Base-by-base conservation (phyloP, 1,140 invertebrate species). In the Trypoxylus dichotomus region DNA sequence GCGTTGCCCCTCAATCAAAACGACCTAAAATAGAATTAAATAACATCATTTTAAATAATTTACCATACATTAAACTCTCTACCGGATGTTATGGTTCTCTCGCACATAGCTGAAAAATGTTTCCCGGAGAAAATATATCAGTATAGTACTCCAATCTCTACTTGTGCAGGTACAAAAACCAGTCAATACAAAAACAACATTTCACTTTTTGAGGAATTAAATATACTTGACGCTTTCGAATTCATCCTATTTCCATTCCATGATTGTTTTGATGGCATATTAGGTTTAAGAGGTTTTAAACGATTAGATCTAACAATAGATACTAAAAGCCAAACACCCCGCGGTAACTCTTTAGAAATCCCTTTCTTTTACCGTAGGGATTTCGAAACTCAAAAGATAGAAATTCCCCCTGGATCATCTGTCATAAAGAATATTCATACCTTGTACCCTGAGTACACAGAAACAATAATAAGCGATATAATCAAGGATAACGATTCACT, bases 191-290 rank as follows among this genome's bases (percentile, higher is more conserved):
- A 81, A 78, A 80, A 77, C 32, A 32, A 32, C 32, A 32, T 32
- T 32, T 32, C 32, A 32, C 32, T 32, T 32, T 32, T 32, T 32
- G 32, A 32, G 32, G 32, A n/a, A 32, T 32, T 32, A 32, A 32
- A 32, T 32, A 32, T 32, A 32, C 32, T 32, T 32, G 32, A 32
- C 32, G 32, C 32, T 32, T 32, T 32, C 32, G 3, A 77, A 75
- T 79, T 78, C 43, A 43, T 78, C 29, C 29, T 80, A 60, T 81
- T 74, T 60, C 71, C 78, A 58, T 82, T 81, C 58, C 80, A 82
- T 42, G 79, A 79, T n/a, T 82, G 75, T 27, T 81, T 80, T 77
- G 81, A 81, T 47, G 79, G 80, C 13, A 81, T 82, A 25, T 42
- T 81, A 37, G 79, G 79, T 32, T 37, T 80, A 42, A 47, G 71